Base-by-base conservation (phyloP, 92 coral and sea anemone genomes). In the Pocillopora meandrina region DNA sequence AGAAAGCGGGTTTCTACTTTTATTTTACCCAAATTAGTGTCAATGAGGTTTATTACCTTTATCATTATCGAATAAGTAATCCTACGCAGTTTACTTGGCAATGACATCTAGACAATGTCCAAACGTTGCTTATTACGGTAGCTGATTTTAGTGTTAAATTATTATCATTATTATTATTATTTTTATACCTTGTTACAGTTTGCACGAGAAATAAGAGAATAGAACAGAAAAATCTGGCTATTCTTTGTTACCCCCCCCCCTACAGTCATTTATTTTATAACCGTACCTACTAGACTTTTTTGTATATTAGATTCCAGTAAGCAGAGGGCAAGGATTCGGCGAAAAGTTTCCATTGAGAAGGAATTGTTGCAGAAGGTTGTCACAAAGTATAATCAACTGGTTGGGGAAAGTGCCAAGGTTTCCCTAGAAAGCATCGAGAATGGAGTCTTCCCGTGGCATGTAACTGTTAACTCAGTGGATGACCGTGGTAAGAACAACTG, bases 311-410 rank as follows among this genome's bases (percentile, higher is more conserved):
- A 76, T 20, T 76, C 81, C 17, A 59, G 81, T 76, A 87, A 87
- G 62, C 93, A 87, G 75, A 87, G 93, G 71, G 82, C 82, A 77
- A 73, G 77, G 65, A 35, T 87, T 18, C 85, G 91, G 5, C 87
- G 61, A 69, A 87, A 90, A 65, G 71, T 90, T 42, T 69, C 88
- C 4, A 68, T 65, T 12, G 90, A 90, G 77, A 90, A 90, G 69
- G 87, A 64, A 10, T 71, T 58, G 21, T 78, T 86, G 1, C 13
- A 79, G 13, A 75, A 33, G 18, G 42, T 77, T 13, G 78, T 90
- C 13, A 15, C 62, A 12, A 82, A 67, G 10, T 86, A 86, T 70
- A 86, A 86, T 61, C 56, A 60, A 20, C 71, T 90, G 19, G 78
- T 66, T 23, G 78, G 70, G 16, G 84, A 62, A 23, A 78, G 42